phyloP scores from a whole-genome alignment of 2,797 vertebrate species.

The Mus caroli region DNA sequence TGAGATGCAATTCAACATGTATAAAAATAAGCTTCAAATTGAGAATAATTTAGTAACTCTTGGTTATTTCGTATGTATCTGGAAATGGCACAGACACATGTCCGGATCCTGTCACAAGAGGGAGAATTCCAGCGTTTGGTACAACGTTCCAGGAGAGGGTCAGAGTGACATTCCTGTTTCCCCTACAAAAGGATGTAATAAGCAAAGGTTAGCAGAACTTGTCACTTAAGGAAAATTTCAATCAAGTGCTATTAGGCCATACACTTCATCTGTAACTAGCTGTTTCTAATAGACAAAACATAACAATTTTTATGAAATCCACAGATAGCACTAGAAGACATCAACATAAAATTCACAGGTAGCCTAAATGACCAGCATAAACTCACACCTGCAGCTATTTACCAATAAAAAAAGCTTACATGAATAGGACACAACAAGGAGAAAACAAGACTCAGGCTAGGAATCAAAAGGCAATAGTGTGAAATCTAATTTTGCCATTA shows the following conservation, averaged over 20 bases:
- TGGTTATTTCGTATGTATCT: slow-evolving; percentile 95
- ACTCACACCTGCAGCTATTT: background rate
- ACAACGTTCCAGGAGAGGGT: slow-evolving; percentile 98
- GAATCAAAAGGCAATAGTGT: background rate
- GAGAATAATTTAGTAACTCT: slow-evolving; percentile 94
- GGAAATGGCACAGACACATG: slow-evolving; percentile 96
- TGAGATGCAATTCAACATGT: slow-evolving; percentile 88
- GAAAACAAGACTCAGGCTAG: background rate
- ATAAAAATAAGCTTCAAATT: slow-evolving; percentile 91
- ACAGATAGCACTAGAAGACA: background rate
- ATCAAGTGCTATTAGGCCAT: background rate
- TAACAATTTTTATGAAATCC: background rate
- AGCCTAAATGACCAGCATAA: background rate
- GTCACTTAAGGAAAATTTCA: background rate
- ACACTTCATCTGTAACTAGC: background rate
- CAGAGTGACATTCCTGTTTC: slow-evolving; percentile 98
- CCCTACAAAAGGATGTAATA: slow-evolving; percentile 89
- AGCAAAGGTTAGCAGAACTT: slow-evolving; percentile 68
- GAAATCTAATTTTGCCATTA: background rate
- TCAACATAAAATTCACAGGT: background rate
- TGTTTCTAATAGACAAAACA: background rate
- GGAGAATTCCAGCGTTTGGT: slow-evolving; percentile 98
- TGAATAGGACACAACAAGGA: background rate
- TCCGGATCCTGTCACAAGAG: slow-evolving; percentile 96
- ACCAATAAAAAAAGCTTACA: background rate